phyloP scores from a whole-genome alignment of 2,888 invertebrate genomes.

The Nysson spinosus region DNA sequence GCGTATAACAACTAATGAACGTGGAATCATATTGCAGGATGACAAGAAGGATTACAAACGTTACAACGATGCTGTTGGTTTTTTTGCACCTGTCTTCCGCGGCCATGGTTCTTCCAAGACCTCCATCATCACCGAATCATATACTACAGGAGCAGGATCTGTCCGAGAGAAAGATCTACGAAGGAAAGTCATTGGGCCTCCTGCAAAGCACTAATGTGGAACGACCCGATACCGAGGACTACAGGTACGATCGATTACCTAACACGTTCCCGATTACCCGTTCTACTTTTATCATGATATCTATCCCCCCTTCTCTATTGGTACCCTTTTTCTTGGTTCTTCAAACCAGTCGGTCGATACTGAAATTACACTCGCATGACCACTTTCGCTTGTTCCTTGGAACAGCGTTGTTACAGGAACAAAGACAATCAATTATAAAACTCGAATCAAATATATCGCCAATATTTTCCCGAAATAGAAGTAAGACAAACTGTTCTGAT shows the following conservation, averaged over 20 bases:
- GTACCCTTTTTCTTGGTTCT: slow-evolving; percentile 5
- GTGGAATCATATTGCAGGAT: slow-evolving; percentile 54
- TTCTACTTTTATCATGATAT: slow-evolving; percentile 1
- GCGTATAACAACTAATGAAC: too few species aligned
- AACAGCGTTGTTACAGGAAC: too few species aligned
- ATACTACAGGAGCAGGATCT: slow-evolving; percentile 59
- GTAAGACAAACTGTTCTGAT: neutral
- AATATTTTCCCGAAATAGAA: neutral
- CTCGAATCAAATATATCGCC: neutral
- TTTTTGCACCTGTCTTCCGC: slow-evolving; percentile 60
- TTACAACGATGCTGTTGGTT: slow-evolving; percentile 46
- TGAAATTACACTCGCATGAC: slow-evolving; percentile 23
- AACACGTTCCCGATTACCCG: neutral
- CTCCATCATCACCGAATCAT: slow-evolving; percentile 69
- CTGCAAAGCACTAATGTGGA: slow-evolving; percentile 69
- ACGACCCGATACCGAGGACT: slow-evolving; percentile 68
- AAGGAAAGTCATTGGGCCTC: slow-evolving; percentile 56
- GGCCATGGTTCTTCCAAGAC: slow-evolving; percentile 72
- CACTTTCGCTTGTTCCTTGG: slow-evolving; percentile 25
- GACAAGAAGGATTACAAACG: slow-evolving; percentile 49
- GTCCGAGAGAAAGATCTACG: slow-evolving; percentile 52
- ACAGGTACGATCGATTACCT: slow-evolving; percentile 57
- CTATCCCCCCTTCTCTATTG: neutral
- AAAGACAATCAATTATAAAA: neutral
- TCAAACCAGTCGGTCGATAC: slow-evolving; percentile 7